Conservation (phyloP, 2,888 invertebrate species). For the Byasa hedistus region DNA sequence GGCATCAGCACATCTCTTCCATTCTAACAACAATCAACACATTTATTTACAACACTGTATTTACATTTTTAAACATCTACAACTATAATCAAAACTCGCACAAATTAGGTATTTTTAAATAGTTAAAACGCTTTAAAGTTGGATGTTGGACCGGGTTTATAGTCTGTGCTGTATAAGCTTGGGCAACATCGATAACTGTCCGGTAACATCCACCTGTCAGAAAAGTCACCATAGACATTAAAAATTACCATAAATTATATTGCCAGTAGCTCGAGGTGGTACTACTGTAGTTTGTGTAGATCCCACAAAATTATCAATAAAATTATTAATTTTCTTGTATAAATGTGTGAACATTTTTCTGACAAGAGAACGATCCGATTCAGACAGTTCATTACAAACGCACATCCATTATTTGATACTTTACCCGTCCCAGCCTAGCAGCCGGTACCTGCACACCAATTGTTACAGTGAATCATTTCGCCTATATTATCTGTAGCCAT, state of each 20-base stretch:
- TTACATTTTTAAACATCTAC: no score
- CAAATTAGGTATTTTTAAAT: conserved; percentile 28
- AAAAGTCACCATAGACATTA: conserved; percentile 5
- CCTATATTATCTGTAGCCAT: no score
- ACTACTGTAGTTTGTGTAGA: no score
- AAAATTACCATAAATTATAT: no score
- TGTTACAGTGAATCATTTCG: conserved; percentile 2
- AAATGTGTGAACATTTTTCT: neutral
- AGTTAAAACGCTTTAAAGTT: conserved; percentile 5
- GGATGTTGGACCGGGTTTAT: conserved; percentile 7
- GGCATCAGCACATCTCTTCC: no score
- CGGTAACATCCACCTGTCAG: conserved; percentile 10
- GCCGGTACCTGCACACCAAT: conserved; percentile 81
- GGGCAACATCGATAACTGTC: conserved; percentile 31
- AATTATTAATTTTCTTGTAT: no score
- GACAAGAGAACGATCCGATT: conserved; percentile 23
- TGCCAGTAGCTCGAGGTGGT: no score
- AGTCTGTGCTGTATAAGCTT: conserved; percentile 23
- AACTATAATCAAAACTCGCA: conserved; percentile 29
- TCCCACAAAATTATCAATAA: no score
- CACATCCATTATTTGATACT: conserved; percentile 58
- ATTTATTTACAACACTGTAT: no score
- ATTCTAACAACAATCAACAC: no score
- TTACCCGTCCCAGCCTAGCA: conserved; percentile 88
- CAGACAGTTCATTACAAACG: conserved; percentile 39